A percentile compares a stretch with the other conserved stretches of the same genome.
phyloP scores from a whole-genome alignment of 2,113 vertebrate species.

The Sprattus sprattus region DNA sequence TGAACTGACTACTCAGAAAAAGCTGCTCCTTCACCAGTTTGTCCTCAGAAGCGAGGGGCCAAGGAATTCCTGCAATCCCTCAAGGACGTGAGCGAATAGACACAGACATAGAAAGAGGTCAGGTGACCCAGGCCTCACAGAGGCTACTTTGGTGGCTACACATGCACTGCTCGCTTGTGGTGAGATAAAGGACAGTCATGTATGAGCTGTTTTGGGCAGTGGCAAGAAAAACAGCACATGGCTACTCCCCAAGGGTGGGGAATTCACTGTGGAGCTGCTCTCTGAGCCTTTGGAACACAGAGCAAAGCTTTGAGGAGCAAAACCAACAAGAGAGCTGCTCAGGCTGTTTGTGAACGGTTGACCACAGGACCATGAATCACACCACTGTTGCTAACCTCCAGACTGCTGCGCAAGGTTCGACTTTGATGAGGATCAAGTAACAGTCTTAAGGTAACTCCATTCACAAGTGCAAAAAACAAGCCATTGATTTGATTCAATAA shows the following conservation, averaged over 20 bases:
- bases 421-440: not conserved
- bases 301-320: constrained; percentile 2
- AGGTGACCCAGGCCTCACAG: not conserved
- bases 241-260: not conserved
- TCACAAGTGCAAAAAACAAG: not conserved
- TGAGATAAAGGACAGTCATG: not conserved
- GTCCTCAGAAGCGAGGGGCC: not conserved
- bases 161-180: not conserved
- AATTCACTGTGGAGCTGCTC: not conserved
- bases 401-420: not conserved
- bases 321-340: not conserved
- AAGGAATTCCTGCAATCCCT: constrained; percentile 34
- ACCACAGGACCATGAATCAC: constrained; percentile 2
- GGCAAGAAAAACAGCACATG: not conserved
- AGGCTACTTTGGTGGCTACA: not conserved
- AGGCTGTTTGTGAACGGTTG: not conserved
- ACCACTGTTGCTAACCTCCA: not conserved
- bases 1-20: not conserved
- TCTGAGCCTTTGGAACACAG: not conserved
- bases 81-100: constrained; percentile 29
- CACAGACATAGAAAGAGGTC: not conserved
- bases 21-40: constrained; percentile 33
- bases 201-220: not conserved
- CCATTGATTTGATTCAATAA: not conserved
- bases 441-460: not conserved